Conservation (phyloP, 2,113 vertebrate genomes). For the Cairina moschata region DNA sequence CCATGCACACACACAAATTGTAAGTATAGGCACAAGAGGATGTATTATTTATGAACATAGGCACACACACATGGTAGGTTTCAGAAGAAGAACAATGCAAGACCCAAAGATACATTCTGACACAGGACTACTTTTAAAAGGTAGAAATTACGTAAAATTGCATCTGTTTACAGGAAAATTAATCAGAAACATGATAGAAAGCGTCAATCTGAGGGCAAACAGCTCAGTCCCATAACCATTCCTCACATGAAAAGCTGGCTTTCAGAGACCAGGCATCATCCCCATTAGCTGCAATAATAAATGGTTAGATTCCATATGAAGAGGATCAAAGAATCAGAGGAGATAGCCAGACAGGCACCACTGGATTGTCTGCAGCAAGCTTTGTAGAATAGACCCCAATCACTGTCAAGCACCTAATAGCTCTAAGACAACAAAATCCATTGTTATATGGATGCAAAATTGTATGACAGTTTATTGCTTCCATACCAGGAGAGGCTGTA, state of each 20-base stretch:
- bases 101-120: not conserved
- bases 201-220: not conserved
- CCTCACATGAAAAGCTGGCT: not conserved
- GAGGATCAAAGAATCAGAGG: not conserved
- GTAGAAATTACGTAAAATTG: not conserved
- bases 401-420: not conserved
- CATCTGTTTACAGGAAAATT: not conserved
- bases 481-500: not conserved
- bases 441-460: not conserved
- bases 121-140: not conserved
- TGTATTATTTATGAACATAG: slow-evolving; percentile 18
- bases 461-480: not conserved
- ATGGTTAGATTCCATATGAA: not conserved
- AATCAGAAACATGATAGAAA: slow-evolving; percentile 2
- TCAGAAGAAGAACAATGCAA: not conserved
- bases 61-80: not conserved
- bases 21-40: not conserved
- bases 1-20: not conserved
- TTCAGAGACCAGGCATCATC: not conserved
- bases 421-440: not conserved
- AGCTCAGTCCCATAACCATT: not conserved
- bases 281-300: not conserved
- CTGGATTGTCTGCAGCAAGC: not conserved
- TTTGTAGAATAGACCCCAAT: not conserved
- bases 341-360: not conserved